phyloP scores from a whole-genome alignment of 1,140 invertebrate species.

The Microplitis demolitor region DNA sequence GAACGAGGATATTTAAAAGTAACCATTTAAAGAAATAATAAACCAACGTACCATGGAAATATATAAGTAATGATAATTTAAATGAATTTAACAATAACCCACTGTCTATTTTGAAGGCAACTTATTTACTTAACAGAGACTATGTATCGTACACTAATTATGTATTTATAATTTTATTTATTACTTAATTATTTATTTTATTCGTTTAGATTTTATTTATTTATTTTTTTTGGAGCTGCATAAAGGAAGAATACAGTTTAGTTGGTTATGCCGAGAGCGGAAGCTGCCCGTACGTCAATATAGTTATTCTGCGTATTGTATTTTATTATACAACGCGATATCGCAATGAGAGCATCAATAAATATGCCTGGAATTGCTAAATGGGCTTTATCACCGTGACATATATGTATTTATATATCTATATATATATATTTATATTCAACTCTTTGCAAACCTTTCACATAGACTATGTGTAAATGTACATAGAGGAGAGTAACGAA shows the following conservation, averaged over 20 bases:
- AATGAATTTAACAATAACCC: conserved; percentile 1
- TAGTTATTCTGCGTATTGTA: not conserved
- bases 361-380: conserved; percentile 24
- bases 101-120: not conserved
- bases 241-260: conserved; percentile 26
- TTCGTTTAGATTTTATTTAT: too few relatives aligned
- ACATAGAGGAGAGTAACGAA: not conserved
- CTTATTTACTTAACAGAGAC: not conserved
- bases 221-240: not conserved
- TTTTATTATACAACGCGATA: conserved; percentile 32
- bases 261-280: conserved; percentile 35
- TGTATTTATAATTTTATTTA: not conserved
- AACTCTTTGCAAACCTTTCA: not conserved
- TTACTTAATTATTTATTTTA: too few relatives aligned
- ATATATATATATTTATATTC: not conserved
- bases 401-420: not conserved
- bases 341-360: conserved; percentile 36
- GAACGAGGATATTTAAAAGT: too few relatives aligned
- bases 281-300: conserved; percentile 33
- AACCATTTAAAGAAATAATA: not conserved
- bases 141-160: not conserved
- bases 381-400: not conserved
- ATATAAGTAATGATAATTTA: not conserved
- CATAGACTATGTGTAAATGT: not conserved
- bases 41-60: conserved; percentile 23